These are phyloP conservation scores for Vireo altiloquus DNA, from an alignment of 2,113 vertebrate genomes.

Conservation along the genomic window DNA sequence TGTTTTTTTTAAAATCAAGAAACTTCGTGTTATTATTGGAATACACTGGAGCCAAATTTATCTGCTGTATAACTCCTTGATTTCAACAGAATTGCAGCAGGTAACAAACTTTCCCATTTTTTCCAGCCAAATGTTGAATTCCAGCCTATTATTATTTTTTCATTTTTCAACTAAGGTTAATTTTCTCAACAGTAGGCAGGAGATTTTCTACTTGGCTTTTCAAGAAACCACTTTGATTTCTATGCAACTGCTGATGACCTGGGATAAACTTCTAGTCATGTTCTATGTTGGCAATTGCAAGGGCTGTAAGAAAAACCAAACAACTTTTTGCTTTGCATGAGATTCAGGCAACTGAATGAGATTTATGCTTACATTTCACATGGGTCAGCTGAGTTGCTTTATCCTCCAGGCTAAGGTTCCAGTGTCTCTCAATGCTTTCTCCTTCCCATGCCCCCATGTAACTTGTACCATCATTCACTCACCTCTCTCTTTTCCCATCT, in stretches of 20 bases:
- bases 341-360: not conserved
- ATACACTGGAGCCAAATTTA: not conserved
- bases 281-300: not conserved
- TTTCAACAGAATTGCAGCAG: not conserved
- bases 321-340: not conserved
- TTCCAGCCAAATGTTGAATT: not conserved
- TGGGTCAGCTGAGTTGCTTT: not conserved
- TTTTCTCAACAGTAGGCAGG: not conserved
- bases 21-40: not conserved
- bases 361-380: not conserved
- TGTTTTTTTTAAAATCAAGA: not conserved
- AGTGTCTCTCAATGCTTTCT: not conserved
- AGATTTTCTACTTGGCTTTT: constrained; percentile 6
- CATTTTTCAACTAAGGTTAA: not conserved
- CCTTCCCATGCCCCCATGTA: not conserved
- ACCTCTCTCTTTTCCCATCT: not conserved
- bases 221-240: not conserved
- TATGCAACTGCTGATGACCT: not conserved
- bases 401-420: not conserved
- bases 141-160: not conserved
- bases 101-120: not conserved
- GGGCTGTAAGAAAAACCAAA: not conserved
- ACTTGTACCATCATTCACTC: not conserved
- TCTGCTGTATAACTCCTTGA: not conserved
- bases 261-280: not conserved